Conservation (phyloP, 2,888 invertebrate species). For the Drosophila kambysellisi region DNA sequence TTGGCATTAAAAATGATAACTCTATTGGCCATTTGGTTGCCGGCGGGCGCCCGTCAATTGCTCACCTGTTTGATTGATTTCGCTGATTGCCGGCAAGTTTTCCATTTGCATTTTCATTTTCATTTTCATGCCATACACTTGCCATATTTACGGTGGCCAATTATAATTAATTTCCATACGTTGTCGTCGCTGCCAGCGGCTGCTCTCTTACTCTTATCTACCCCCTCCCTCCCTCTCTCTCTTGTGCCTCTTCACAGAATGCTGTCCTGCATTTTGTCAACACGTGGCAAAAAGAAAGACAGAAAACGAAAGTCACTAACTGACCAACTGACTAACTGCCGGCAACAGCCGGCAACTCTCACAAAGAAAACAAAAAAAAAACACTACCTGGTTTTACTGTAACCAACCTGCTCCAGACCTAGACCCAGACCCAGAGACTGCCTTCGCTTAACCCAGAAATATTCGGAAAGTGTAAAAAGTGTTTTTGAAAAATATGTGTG, state of each 20-base stretch:
- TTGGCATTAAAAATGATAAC: conserved; percentile 78
- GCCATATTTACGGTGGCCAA: conserved; percentile 62
- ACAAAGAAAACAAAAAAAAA: conserved; percentile 29
- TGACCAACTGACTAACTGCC: conserved; percentile 61
- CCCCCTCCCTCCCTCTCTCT: conserved; percentile 48
- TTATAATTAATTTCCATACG: conserved; percentile 73
- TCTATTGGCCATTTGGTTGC: conserved; percentile 70
- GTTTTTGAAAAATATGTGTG: not conserved
- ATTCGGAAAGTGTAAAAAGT: conserved; percentile 9
- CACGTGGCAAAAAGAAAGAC: conserved; percentile 32
- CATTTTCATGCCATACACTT: conserved; percentile 19
- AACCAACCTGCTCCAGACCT: conserved; percentile 38
- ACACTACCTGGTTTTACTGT: conserved; percentile 27
- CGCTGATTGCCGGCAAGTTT: conserved; percentile 77
- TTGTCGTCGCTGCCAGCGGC: conserved; percentile 24
- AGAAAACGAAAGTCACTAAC: conserved; percentile 62
- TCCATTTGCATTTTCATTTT: conserved; percentile 71
- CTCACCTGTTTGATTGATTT: conserved; percentile 74
- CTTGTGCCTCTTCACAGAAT: conserved; percentile 57
- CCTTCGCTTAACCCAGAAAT: conserved; percentile 23
- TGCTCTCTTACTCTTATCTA: conserved; percentile 47
- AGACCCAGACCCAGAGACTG: conserved; percentile 25
- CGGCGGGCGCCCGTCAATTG: conserved; percentile 66
- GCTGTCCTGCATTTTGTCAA: conserved; percentile 70
- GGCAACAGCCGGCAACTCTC: conserved; percentile 39